These are phyloP conservation scores for Boleophthalmus pectinirostris DNA, from an alignment of 2,113 vertebrate genomes.

Conservation along the genomic window DNA sequence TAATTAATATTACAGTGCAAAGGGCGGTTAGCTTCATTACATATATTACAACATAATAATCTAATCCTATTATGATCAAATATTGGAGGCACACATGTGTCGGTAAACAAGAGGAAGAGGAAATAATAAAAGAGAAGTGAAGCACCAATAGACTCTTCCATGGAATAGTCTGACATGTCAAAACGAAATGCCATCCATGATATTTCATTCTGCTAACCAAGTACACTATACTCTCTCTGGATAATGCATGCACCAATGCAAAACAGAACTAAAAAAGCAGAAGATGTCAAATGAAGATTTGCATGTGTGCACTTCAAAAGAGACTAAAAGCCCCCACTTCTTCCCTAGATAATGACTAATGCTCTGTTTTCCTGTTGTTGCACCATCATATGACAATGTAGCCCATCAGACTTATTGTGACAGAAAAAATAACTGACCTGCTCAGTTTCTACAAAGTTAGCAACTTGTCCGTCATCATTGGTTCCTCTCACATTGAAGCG, in stretches of 20 bases:
- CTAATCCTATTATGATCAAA: neutral
- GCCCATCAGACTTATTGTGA: neutral
- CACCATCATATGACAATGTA: neutral
- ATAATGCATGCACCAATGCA: neutral
- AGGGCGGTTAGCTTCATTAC: no score
- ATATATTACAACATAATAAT: no score
- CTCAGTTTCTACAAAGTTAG: constrained; percentile 98
- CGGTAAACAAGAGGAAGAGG: neutral
- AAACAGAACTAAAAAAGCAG: neutral
- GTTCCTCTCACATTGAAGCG: constrained; percentile 97
- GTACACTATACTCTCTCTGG: neutral
- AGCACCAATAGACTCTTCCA: neutral
- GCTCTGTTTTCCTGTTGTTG: neutral
- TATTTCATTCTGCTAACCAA: neutral
- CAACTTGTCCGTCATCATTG: constrained; percentile 95
- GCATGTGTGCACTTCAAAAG: neutral
- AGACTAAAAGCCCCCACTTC: no score
- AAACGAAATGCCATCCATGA: neutral
- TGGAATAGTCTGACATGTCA: neutral
- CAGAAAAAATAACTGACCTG: constrained; percentile 78
- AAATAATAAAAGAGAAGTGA: neutral
- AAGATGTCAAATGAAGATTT: neutral
- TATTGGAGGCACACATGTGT: neutral
- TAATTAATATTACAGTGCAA: neutral
- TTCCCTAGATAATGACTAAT: neutral